These are phyloP conservation scores for Actinernus sp. DNA, from an alignment of 92 coral and sea anemone species.

Conservation along the genomic window DNA sequence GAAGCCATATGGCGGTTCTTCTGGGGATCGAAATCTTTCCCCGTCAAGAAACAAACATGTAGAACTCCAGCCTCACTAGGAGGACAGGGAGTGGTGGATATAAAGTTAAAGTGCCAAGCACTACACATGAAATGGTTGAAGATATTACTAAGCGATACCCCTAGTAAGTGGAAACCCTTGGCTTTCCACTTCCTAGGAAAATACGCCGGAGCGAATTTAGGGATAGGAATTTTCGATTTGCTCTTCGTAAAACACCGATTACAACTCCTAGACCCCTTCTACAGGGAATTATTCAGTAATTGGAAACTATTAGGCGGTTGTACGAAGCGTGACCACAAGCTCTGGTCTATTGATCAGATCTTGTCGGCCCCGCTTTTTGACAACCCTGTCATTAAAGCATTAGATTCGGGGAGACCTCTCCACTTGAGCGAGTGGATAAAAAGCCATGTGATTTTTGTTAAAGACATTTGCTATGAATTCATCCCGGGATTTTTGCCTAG, in stretches of 20 bases:
- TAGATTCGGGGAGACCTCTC: background rate
- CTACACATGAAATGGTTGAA: background rate
- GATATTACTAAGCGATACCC: background rate
- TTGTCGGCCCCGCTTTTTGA: background rate
- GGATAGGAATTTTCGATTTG: too few species aligned
- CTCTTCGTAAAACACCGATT: background rate
- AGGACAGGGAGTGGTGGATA: too few species aligned
- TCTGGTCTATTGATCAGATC: background rate
- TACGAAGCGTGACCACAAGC: background rate
- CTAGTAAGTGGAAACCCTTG: too few species aligned
- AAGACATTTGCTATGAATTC: background rate
- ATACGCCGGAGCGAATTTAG: too few species aligned
- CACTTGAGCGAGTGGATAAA: background rate
- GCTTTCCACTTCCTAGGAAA: too few species aligned
- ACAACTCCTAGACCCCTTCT: background rate
- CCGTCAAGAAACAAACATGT: too few species aligned
- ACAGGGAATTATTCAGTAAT: too few species aligned
- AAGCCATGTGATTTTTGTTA: background rate
- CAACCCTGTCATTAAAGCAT: background rate
- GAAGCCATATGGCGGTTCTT: too few species aligned
- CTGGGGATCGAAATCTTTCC: too few species aligned
- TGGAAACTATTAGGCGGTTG: background rate
- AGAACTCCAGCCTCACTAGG: too few species aligned
- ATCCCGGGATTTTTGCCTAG: background rate
- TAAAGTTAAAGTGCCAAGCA: too few species aligned